Evolutionary conservation across 2,888 invertebrate genomes (phyloP).

Genomic region (Coleophora flavipennella): DNA sequence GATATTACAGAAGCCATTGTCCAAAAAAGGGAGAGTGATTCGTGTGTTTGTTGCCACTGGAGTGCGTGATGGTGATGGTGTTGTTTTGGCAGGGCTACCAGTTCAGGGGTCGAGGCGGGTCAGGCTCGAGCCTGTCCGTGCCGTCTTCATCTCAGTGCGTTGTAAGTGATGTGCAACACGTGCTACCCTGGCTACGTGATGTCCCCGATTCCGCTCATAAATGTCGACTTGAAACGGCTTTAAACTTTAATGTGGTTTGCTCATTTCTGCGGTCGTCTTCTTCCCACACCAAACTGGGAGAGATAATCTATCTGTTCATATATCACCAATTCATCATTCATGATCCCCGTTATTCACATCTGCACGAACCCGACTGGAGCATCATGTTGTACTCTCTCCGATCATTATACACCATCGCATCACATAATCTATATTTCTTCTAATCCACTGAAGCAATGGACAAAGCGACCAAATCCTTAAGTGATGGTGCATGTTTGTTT

Average conservation of each 20-base stretch:
- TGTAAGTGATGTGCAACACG: slow-evolving; percentile 71
- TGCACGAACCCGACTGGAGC: slow-evolving; percentile 56
- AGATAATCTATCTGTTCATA: slow-evolving; percentile 47
- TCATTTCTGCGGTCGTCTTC: slow-evolving; percentile 50
- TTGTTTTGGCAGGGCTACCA: slow-evolving; percentile 74
- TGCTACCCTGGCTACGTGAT: slow-evolving; percentile 43
- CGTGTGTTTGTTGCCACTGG: slow-evolving; percentile 5
- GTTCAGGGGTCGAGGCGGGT: slow-evolving; percentile 77
- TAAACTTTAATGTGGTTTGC: slow-evolving; percentile 48
- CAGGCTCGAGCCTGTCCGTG: slow-evolving; percentile 89
- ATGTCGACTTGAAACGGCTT: slow-evolving; percentile 56
- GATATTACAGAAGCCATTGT: background rate
- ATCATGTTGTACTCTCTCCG: slow-evolving; percentile 34
- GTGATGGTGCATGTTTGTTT: slow-evolving; percentile 48
- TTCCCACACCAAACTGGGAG: slow-evolving; percentile 53
- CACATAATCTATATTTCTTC: slow-evolving; percentile 37
- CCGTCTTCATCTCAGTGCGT: slow-evolving; percentile 81
- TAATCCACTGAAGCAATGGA: slow-evolving; percentile 31
- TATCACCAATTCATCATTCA: too few relatives aligned
- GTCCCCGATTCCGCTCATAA: slow-evolving; percentile 42
- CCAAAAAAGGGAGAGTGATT: slow-evolving; percentile 7
- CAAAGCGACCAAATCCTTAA: slow-evolving; percentile 30
- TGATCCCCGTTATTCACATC: slow-evolving; percentile 39
- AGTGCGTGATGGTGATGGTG: slow-evolving; percentile 35
- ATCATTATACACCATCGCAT: slow-evolving; percentile 50